phyloP scores from a whole-genome alignment of 2,797 vertebrate species.

The Pelobates cultripes region DNA sequence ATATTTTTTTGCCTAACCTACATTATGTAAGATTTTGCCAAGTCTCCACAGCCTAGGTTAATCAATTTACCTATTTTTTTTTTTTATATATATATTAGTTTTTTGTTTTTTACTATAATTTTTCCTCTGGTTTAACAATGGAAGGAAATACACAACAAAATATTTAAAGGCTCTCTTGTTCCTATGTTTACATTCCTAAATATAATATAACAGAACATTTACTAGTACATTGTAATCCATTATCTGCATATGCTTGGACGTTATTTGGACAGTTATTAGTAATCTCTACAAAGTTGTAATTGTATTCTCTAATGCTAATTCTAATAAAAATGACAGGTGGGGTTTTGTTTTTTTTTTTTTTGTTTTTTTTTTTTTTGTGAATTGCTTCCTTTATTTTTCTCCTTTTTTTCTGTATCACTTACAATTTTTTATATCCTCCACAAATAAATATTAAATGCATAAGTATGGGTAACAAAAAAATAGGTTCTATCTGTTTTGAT shows the following conservation, averaged over 20 bases:
- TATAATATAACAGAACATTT: background rate
- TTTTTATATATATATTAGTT: background rate
- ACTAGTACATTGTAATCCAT: background rate
- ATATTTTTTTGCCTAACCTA: slow-evolving; percentile 58
- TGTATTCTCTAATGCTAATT: background rate
- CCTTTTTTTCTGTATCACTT: slow-evolving; percentile 40
- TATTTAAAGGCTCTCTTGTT: background rate
- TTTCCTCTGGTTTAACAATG: background rate
- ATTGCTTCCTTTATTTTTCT: too few species aligned
- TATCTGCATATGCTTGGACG: background rate
- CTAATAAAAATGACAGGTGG: background rate
- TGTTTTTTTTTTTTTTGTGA: background rate
- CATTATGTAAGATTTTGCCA: slow-evolving; percentile 64
- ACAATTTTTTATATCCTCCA: slow-evolving; percentile 35
- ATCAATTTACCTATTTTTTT: background rate
- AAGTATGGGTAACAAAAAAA: slow-evolving; percentile 37
- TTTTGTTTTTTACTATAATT: background rate
- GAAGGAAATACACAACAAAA: background rate
- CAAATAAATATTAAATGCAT: slow-evolving; percentile 29
- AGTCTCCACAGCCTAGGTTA: slow-evolving; percentile 49
- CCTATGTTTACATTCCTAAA: background rate
- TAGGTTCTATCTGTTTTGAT: slow-evolving; percentile 56
- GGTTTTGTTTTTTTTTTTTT: background rate
- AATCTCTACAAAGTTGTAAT: background rate
- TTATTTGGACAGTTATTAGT: background rate